These are phyloP conservation scores for Sinopyrophorus schimmeli DNA, from an alignment of 2,888 invertebrate genomes.

Conservation along the genomic window DNA sequence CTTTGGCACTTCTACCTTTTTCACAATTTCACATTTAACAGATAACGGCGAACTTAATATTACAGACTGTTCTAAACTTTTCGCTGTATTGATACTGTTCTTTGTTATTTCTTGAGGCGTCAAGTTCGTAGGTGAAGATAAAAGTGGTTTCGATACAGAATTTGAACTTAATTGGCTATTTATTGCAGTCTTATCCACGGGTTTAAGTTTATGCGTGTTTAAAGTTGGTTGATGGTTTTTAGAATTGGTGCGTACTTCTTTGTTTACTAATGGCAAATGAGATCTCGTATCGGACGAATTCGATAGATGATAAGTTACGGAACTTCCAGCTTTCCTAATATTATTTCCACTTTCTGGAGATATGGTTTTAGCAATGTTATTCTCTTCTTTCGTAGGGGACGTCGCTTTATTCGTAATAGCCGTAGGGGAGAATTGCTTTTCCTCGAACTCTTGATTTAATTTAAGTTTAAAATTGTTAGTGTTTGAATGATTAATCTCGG, in stretches of 20 bases:
- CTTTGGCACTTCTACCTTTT: conserved; percentile 33
- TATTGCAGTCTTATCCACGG: conserved; percentile 15
- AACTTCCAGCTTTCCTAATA: conserved; percentile 69
- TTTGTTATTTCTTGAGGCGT: conserved; percentile 69
- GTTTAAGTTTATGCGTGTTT: conserved; percentile 15
- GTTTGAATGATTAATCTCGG: conserved; percentile 33
- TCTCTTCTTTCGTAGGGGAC: conserved; percentile 31
- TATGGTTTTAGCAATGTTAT: conserved; percentile 31
- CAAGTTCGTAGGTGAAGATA: conserved; percentile 59
- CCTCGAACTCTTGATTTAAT: conserved; percentile 16
- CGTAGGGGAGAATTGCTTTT: neutral
- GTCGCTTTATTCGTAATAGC: conserved; percentile 30
- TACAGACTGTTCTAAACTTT: conserved; percentile 59
- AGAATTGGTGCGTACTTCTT: conserved; percentile 15
- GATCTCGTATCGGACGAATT: conserved; percentile 47
- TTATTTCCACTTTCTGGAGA: conserved; percentile 55
- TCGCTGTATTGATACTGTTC: conserved; percentile 69
- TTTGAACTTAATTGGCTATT: conserved; percentile 11
- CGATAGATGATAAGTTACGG: conserved; percentile 65
- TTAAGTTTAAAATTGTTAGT: conserved; percentile 24
- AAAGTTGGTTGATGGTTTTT: conserved; percentile 8
- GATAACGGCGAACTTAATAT: conserved; percentile 52
- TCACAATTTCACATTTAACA: conserved; percentile 42
- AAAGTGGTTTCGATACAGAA: conserved; percentile 28
- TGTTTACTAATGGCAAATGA: conserved; percentile 47